Conservation (phyloP, 1,140 invertebrate species). For the Achatina immaculata region DNA sequence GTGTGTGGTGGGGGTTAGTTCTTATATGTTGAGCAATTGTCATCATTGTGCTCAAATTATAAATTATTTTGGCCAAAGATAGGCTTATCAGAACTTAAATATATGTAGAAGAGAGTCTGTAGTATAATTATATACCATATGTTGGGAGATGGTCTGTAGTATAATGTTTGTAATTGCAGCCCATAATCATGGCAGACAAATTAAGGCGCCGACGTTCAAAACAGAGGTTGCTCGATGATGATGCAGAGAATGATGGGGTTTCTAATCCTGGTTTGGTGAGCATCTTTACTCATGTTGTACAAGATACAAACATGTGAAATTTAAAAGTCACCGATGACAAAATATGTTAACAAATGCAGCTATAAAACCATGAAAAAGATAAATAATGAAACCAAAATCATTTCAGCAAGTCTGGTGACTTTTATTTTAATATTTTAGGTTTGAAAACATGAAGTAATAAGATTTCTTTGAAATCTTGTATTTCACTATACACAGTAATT, state of each 20-base stretch:
- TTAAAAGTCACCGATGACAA: not conserved
- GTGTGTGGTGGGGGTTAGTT: too few species aligned
- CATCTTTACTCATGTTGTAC: not conserved
- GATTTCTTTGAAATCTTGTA: not conserved
- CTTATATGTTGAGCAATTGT: too few species aligned
- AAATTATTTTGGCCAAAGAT: too few species aligned
- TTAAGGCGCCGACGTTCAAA: slow-evolving; percentile 26
- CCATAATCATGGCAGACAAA: slow-evolving; percentile 31
- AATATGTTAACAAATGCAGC: not conserved
- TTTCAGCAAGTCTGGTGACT: not conserved
- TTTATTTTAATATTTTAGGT: too few species aligned
- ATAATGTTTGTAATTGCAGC: too few species aligned
- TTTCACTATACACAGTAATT: not conserved
- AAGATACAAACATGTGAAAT: not conserved
- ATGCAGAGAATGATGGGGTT: slow-evolving; percentile 40
- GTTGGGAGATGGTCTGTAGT: too few species aligned
- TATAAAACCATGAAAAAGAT: not conserved
- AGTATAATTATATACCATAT: too few species aligned
- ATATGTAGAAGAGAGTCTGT: too few species aligned
- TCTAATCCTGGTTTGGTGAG: slow-evolving; percentile 43
- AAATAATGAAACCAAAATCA: not conserved
- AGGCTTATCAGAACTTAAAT: too few species aligned
- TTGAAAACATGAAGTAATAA: too few species aligned
- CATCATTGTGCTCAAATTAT: too few species aligned
- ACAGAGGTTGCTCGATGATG: slow-evolving; percentile 32